Conservation (phyloP, 2,888 invertebrate genomes). For the Scelioninae gen. 2 region DNA sequence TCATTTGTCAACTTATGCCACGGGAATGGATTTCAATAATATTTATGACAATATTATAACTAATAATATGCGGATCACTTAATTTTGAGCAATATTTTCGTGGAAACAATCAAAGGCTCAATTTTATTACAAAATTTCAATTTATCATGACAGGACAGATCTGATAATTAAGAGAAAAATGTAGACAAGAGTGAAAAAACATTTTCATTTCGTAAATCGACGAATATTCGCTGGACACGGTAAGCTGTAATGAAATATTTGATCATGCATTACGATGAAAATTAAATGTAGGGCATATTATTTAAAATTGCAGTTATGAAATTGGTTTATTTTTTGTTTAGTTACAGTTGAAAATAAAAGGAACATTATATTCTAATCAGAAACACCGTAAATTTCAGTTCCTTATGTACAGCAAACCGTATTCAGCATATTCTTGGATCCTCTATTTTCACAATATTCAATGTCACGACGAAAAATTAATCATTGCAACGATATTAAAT, state of each 20-base stretch:
- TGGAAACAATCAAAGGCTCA: not conserved
- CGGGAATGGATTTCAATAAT: not conserved
- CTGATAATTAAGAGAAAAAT: constrained; percentile 27
- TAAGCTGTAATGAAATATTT: constrained; percentile 23
- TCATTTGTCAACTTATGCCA: constrained; percentile 6
- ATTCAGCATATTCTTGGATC: constrained; percentile 24
- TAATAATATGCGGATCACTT: constrained; percentile 16
- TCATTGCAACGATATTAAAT: constrained; percentile 20
- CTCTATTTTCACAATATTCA: constrained; percentile 5
- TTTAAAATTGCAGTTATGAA: too few relatives aligned
- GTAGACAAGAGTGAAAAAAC: constrained; percentile 49
- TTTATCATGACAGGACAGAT: constrained; percentile 6
- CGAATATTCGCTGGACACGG: constrained; percentile 22
- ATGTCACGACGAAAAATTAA: constrained; percentile 23
- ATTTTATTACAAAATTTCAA: constrained; percentile 1
- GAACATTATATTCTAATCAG: constrained; percentile 15
- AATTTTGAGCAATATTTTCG: constrained; percentile 3
- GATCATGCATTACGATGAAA: constrained; percentile 1
- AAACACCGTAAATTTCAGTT: constrained; percentile 3
- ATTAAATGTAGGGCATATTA: constrained; percentile 5
- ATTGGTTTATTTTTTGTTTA: too few relatives aligned
- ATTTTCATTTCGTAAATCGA: constrained; percentile 33
- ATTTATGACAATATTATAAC: constrained; percentile 21
- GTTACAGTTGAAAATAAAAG: too few relatives aligned
- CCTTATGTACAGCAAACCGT: constrained; percentile 16